Evolutionary conservation across 2,888 invertebrate species (phyloP).

Genomic region (Philonicus albiceps): DNA sequence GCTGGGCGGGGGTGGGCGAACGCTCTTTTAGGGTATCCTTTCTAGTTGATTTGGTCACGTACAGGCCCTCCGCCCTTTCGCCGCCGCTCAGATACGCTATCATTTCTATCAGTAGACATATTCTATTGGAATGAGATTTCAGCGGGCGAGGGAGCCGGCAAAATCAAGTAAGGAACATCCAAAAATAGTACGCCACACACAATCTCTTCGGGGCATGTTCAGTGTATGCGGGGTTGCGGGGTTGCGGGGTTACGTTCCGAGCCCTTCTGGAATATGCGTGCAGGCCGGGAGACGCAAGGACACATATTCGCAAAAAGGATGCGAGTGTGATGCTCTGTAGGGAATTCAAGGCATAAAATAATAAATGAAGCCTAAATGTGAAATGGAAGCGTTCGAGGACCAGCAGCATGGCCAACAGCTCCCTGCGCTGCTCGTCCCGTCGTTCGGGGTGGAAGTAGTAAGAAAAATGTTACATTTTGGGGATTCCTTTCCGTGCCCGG

Average conservation of each 20-base stretch:
- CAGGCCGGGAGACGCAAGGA: constrained; percentile 5
- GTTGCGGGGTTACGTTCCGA: constrained; percentile 42
- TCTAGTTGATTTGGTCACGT: constrained; percentile 49
- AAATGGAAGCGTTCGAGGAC: constrained; percentile 42
- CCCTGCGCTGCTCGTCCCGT: neutral
- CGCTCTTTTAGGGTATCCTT: constrained; percentile 43
- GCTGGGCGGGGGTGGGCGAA: constrained; percentile 1
- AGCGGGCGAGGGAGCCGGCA: neutral
- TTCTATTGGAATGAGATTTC: constrained; percentile 39
- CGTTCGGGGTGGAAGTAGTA: constrained; percentile 12
- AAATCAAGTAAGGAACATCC: constrained; percentile 25
- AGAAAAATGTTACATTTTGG: constrained; percentile 45
- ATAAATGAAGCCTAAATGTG: constrained; percentile 48
- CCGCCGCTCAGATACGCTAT: constrained; percentile 21
- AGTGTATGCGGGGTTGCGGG: constrained; percentile 37
- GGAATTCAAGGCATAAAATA: constrained; percentile 47
- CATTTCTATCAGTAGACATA: constrained; percentile 24
- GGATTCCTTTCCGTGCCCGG: constrained; percentile 34
- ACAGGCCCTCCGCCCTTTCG: constrained; percentile 32
- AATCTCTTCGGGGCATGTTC: constrained; percentile 39
- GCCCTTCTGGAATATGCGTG: constrained; percentile 7
- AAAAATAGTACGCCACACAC: constrained; percentile 32
- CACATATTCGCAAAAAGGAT: constrained; percentile 34
- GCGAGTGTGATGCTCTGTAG: constrained; percentile 38
- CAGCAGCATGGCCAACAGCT: constrained; percentile 1